Conservation (phyloP, 1,140 invertebrate species). For the Babylonia areolata region DNA sequence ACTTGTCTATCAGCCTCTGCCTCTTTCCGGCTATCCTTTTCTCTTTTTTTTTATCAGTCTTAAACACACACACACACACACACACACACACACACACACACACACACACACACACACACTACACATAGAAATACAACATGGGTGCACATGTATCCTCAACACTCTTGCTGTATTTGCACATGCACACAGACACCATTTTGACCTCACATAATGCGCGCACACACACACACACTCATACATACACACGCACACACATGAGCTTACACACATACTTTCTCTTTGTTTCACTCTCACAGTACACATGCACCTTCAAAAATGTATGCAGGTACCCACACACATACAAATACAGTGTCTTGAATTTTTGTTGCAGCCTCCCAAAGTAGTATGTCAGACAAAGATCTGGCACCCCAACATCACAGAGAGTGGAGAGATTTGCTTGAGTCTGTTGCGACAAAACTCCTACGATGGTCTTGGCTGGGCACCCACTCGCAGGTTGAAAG, state of each 20-base stretch:
- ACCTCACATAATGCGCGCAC: neutral
- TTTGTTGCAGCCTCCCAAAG: conserved; percentile 86
- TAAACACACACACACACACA: neutral
- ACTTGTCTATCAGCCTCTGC: neutral
- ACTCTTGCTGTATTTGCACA: too few relatives aligned
- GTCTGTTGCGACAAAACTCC: conserved; percentile 91
- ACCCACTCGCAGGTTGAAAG: conserved; percentile 92
- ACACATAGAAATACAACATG: neutral
- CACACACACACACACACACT: neutral
- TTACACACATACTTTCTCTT: neutral
- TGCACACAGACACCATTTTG: too few relatives aligned
- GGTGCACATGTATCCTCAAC: too few relatives aligned
- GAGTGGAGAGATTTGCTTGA: conserved; percentile 96
- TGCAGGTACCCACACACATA: too few relatives aligned
- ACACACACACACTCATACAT: neutral
- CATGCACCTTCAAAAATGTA: neutral
- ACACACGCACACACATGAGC: neutral
- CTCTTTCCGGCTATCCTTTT: conserved; percentile 16
- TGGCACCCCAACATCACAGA: conserved; percentile 98
- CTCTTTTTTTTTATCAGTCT: conserved; percentile 26
- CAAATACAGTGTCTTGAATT: too few relatives aligned
- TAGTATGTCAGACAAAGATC: conserved; percentile 91
- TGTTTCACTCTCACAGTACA: neutral
- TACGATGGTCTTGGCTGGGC: conserved; percentile 97
- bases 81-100: neutral